Conservation (phyloP, 2,888 invertebrate genomes). For the Electrophaes corylata region DNA sequence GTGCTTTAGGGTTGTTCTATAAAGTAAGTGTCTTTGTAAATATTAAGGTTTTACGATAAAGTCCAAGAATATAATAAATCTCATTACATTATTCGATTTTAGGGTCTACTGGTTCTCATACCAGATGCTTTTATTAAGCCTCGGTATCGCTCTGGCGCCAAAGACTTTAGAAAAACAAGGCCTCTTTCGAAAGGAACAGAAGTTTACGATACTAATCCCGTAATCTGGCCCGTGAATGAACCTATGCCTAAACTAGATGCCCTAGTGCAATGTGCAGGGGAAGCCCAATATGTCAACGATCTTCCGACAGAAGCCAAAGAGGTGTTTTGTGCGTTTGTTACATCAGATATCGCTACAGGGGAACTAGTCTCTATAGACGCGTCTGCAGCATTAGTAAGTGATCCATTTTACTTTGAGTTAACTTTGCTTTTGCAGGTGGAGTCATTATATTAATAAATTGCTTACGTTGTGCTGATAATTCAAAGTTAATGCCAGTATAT, state of each 20-base stretch:
- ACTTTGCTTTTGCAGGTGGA: background rate
- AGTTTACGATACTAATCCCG: conserved; percentile 85
- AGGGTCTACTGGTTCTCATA: conserved; percentile 82
- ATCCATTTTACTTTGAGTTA: background rate
- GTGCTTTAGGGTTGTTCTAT: conserved; percentile 86
- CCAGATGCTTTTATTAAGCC: conserved; percentile 71
- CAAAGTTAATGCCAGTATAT: too few relatives aligned
- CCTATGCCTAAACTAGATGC: conserved; percentile 87
- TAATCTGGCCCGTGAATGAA: conserved; percentile 87
- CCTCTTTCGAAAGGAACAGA: conserved; percentile 86
- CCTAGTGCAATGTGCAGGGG: conserved; percentile 86
- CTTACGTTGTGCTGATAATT: too few relatives aligned
- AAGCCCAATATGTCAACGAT: conserved; percentile 82
- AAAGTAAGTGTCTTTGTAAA: conserved; percentile 73
- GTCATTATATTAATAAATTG: too few relatives aligned
- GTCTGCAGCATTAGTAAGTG: conserved; percentile 85
- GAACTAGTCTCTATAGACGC: conserved; percentile 85
- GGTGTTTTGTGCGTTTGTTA: conserved; percentile 87
- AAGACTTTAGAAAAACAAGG: conserved; percentile 74
- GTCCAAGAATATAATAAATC: too few relatives aligned
- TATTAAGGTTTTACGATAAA: too few relatives aligned
- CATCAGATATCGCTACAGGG: conserved; percentile 80
- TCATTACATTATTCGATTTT: too few relatives aligned
- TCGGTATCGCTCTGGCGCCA: conserved; percentile 78
- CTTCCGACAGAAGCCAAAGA: conserved; percentile 80